These are phyloP conservation scores for Eristalis arbustorum DNA, from an alignment of 2,888 invertebrate species.

Conservation along the genomic window DNA sequence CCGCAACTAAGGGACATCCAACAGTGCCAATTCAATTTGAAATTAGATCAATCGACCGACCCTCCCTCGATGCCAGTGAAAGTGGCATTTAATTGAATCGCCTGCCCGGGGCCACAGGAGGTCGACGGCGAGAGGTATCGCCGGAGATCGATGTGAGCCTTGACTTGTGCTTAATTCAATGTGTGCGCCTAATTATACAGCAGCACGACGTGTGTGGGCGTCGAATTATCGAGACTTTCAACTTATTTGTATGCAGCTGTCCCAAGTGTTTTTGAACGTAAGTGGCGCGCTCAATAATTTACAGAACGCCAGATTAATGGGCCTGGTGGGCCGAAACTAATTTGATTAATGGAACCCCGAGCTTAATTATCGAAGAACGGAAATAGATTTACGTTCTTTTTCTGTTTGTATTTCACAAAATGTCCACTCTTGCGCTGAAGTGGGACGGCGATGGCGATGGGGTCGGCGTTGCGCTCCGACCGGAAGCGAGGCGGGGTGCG, in stretches of 20 bases:
- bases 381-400: conserved; percentile 21
- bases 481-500: background rate
- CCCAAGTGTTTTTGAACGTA: background rate
- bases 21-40: background rate
- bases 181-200: conserved; percentile 16
- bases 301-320: conserved; percentile 8
- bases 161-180: conserved; percentile 3
- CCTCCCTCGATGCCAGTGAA: background rate
- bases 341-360: conserved; percentile 58
- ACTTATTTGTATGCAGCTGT: background rate
- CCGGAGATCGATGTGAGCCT: background rate
- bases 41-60: background rate
- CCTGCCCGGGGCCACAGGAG: background rate
- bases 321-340: conserved; percentile 15
- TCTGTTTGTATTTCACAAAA: conserved; percentile 2
- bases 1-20: background rate
- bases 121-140: background rate
- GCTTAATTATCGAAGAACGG: conserved; percentile 45
- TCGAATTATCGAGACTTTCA: conserved; percentile 30
- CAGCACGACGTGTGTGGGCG: conserved; percentile 1
- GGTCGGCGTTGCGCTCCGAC: background rate
- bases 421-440: background rate
- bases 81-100: background rate
- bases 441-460: background rate
- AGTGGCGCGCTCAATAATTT: conserved; percentile 48